A percentile compares a stretch with the other conserved stretches of the same genome.
Evolutionary conservation across 2,797 vertebrate genomes (phyloP).

Genomic region (Hozukius guyotensis): DNA sequence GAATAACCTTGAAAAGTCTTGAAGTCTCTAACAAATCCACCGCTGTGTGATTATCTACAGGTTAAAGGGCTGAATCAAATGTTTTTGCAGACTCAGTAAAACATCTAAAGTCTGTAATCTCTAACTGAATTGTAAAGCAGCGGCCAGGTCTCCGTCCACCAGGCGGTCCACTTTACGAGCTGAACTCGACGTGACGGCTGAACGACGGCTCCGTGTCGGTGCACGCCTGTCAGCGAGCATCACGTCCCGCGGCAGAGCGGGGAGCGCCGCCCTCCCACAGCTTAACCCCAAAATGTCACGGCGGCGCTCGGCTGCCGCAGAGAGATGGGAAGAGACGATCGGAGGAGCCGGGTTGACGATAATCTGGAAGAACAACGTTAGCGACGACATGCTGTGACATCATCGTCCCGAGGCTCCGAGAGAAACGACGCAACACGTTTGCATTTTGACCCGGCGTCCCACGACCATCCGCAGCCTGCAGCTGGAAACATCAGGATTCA

Average conservation of each 20-base stretch:
- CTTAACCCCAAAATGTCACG: conserved; percentile 68
- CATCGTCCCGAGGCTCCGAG: conserved; percentile 29
- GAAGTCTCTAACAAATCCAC: not conserved
- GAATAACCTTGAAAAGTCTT: not conserved
- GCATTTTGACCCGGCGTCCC: conserved; percentile 18
- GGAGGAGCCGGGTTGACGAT: conserved; percentile 48
- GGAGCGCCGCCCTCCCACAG: conserved; percentile 32
- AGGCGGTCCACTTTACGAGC: not conserved
- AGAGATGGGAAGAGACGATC: conserved; percentile 19
- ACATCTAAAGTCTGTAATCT: not conserved
- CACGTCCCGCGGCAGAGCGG: conserved; percentile 10
- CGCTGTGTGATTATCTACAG: not conserved
- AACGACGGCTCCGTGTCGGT: not conserved
- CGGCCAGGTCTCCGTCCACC: not conserved
- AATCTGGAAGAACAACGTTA: conserved; percentile 43
- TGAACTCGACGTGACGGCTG: not conserved
- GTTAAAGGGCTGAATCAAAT: not conserved
- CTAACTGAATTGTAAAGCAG: no score
- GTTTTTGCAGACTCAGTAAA: not conserved
- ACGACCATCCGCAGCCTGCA: conserved; percentile 16
- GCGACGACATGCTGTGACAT: conserved; percentile 49
- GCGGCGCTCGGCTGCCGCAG: conserved; percentile 4
- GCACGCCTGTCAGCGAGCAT: conserved; percentile 40
- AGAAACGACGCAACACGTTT: conserved; percentile 23
- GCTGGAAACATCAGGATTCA: conserved; percentile 1